Evolutionary conservation across 2,113 vertebrate genomes (phyloP), one percentile per base, ranked within the genome.

Genomic region (Thunnus maccoyii): DNA sequence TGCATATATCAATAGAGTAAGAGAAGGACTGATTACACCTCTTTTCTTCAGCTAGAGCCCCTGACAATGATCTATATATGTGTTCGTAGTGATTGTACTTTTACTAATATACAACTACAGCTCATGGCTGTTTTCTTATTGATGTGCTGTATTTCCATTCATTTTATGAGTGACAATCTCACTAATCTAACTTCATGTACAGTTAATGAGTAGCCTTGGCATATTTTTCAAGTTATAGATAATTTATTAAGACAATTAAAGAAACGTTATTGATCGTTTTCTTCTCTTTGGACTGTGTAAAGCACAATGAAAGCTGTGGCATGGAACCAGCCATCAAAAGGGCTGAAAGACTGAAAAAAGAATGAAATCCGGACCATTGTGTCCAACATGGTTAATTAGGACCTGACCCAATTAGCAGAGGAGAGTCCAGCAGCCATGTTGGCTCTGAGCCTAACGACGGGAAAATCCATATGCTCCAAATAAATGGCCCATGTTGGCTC

Each of bases 381-480:
- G 84, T 83, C 82, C 78, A 74, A 74, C 84, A 46, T 32, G 41
- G 85, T 87, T 94, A 92, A 94, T 93, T 91, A 93, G 91, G 76
- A 88, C 82, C 80, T 72, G 90, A 91, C 90, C 92, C 92, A 95
- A 95, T 95, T 95, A 95, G 86, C 66, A 62, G 75, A 83, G 73
- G 30, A 77, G 68, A 85, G 87, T 91, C 92, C 91, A 85, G 93
- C 84, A 85, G 76, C 87, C 88, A 87, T 83, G 56, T 92, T 94
- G 95, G 95, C 92, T 78, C 41, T 0, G 15, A 83, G 94, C 94
- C 94, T 90, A 91, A 93, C 82, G 86, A 94, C 89, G 89, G 89
- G 87, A 91, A 92, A 91, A 93, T 94, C 94, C 94, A 94, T 95
- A 95, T 94, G 94, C 88, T 95, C 84, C 85, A 78, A 87, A 94